These are phyloP conservation scores for Athrips mouffetella DNA, from an alignment of 2,888 invertebrate genomes.

Conservation along the genomic window DNA sequence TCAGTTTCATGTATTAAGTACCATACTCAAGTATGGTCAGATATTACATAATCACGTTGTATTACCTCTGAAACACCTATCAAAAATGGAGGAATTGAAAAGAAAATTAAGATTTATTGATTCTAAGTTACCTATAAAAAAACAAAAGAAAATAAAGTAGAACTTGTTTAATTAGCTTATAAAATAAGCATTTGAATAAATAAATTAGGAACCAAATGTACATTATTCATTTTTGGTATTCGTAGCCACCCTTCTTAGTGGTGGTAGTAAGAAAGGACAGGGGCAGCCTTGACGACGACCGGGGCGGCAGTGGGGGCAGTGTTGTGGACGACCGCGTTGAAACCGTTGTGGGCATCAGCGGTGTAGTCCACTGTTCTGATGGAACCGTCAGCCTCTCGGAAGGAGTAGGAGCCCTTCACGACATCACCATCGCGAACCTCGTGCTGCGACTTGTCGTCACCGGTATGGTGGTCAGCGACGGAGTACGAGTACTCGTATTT, in stretches of 20 bases:
- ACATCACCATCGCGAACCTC: constrained; percentile 69
- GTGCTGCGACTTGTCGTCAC: constrained; percentile 71
- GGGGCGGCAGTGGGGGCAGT: constrained; percentile 43
- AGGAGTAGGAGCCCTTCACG: constrained; percentile 69
- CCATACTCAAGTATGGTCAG: no score
- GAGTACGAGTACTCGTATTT: constrained; percentile 65
- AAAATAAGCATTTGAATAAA: no score
- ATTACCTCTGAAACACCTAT: no score
- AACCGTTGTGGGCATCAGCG: constrained; percentile 67
- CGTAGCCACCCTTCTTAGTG: constrained; percentile 25
- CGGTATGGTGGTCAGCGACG: constrained; percentile 70
- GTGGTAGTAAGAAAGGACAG: constrained; percentile 33
- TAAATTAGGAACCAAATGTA: no score
- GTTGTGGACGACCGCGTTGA: constrained; percentile 53
- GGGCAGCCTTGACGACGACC: constrained; percentile 33
- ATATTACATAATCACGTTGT: no score
- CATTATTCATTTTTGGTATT: background rate
- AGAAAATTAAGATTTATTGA: no score
- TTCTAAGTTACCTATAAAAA: no score
- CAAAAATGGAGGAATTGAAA: no score
- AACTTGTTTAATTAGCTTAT: no score
- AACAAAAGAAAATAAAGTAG: no score
- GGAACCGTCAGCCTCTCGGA: constrained; percentile 72
- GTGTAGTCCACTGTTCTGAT: constrained; percentile 69
- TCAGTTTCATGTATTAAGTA: no score